These are phyloP conservation scores for Sphaerophoria taeniata DNA, from an alignment of 2,888 invertebrate species.

Conservation along the genomic window DNA sequence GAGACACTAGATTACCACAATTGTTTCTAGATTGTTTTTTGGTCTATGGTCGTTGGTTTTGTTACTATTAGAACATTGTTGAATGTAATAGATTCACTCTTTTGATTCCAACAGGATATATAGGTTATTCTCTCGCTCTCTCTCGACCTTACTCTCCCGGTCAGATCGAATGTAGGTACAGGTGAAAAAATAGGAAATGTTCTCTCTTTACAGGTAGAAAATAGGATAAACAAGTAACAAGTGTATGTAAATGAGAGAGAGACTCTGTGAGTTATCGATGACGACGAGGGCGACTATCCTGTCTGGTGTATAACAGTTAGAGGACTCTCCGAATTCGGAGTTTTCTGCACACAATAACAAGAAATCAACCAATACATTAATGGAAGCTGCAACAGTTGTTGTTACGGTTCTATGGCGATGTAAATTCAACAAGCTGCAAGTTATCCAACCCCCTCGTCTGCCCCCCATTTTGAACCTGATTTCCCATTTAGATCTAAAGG, in stretches of 20 bases:
- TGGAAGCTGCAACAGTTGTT: constrained; percentile 72
- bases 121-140: constrained; percentile 18
- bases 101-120: constrained; percentile 38
- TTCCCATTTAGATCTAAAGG: constrained; percentile 37
- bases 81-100: constrained; percentile 51
- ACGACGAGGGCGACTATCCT: constrained; percentile 35
- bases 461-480: not conserved
- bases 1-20: constrained; percentile 56
- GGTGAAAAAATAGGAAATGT: not conserved
- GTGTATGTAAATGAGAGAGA: constrained; percentile 51
- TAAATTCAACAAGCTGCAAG: constrained; percentile 73
- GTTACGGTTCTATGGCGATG: constrained; percentile 58
- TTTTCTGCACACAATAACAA: constrained; percentile 28
- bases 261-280: too few relatives aligned
- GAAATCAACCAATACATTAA: constrained; percentile 47
- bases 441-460: constrained; percentile 52
- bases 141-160: not conserved
- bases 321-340: constrained; percentile 66
- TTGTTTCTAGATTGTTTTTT: constrained; percentile 19
- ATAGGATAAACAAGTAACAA: constrained; percentile 10
- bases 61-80: constrained; percentile 42
- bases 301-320: constrained; percentile 71
- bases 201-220: constrained; percentile 46
- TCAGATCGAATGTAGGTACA: too few relatives aligned
- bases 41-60: constrained; percentile 2